Conservation (phyloP, 2,797 vertebrate species). For the Phrynocephalus vlangalii region DNA sequence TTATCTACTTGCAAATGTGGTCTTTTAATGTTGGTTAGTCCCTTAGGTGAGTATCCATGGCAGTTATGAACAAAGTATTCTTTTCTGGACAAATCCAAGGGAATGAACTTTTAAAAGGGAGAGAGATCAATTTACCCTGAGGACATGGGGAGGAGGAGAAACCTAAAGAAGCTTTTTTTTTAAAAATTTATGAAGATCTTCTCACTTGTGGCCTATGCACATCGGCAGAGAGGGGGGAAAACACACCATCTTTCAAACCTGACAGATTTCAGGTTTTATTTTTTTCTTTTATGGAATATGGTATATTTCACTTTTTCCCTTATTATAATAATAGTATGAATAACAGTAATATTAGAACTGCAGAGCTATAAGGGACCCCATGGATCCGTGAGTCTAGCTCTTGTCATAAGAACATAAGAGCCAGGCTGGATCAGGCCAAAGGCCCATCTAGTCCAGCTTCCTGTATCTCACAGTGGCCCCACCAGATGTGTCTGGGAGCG, state of each 20-base stretch:
- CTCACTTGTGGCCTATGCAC: neutral
- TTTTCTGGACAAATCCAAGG: slow-evolving; percentile 3
- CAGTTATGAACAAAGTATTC: slow-evolving; percentile 20
- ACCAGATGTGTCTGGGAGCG: too few species aligned
- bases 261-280: neutral
- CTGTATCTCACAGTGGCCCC: too few species aligned
- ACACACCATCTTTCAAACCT: slow-evolving; percentile 37
- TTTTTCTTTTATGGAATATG: slow-evolving; percentile 3
- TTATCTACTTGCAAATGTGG: slow-evolving; percentile 1
- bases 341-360: too few species aligned
- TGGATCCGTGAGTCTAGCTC: too few species aligned
- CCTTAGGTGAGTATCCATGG: neutral
- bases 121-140: slow-evolving; percentile 8
- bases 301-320: too few species aligned
- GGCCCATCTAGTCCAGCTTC: too few species aligned
- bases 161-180: slow-evolving; percentile 18
- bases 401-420: too few species aligned
- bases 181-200: slow-evolving; percentile 29
- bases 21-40: neutral
- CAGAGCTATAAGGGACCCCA: too few species aligned
- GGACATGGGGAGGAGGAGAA: neutral
- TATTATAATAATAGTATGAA: too few species aligned
- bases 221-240: neutral
- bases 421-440: neutral
- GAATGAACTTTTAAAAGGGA: neutral